Evolutionary conservation across 2,888 invertebrate genomes (phyloP).

Genomic region (Venusia cambrica): DNA sequence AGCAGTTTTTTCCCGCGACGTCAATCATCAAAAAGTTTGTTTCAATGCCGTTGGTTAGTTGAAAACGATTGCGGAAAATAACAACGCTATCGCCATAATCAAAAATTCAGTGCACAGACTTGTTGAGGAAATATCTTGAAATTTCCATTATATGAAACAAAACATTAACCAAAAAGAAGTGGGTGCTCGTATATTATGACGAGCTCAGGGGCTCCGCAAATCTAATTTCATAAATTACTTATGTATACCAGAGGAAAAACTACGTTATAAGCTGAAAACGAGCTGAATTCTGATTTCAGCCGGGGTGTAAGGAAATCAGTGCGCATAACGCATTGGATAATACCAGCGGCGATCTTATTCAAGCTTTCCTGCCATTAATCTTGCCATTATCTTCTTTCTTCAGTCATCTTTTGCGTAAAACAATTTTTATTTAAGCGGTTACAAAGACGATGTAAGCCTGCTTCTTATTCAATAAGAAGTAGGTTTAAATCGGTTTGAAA

Average conservation of each 20-base stretch:
- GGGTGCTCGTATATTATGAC: constrained; percentile 27
- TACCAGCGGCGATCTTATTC: constrained; percentile 42
- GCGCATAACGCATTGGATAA: constrained; percentile 42
- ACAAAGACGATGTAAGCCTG: no score
- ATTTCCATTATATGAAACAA: constrained; percentile 17
- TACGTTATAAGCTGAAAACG: constrained; percentile 35
- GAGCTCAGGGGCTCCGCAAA: constrained; percentile 31
- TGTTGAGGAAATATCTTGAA: constrained; percentile 9
- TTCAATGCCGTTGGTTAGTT: constrained; percentile 40
- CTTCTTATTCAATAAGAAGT: no score
- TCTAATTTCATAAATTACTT: constrained; percentile 44
- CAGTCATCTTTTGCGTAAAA: no score
- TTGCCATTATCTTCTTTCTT: no score
- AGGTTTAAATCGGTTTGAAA: no score
- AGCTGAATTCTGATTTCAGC: constrained; percentile 39
- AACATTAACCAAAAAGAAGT: constrained; percentile 18
- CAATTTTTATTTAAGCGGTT: no score
- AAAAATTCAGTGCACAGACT: constrained; percentile 28
- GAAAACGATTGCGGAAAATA: constrained; percentile 42
- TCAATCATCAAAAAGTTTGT: constrained; percentile 43
- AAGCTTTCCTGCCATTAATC: constrained; percentile 6
- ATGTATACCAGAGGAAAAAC: constrained; percentile 33
- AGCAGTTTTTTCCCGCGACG: constrained; percentile 43
- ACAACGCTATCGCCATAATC: constrained; percentile 25
- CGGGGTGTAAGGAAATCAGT: constrained; percentile 37